Percentiles rank a stretch among this genome's conserved stretches.
Evolutionary conservation across 2,888 invertebrate genomes (phyloP).

Genomic region (Folsomia manolachei): DNA sequence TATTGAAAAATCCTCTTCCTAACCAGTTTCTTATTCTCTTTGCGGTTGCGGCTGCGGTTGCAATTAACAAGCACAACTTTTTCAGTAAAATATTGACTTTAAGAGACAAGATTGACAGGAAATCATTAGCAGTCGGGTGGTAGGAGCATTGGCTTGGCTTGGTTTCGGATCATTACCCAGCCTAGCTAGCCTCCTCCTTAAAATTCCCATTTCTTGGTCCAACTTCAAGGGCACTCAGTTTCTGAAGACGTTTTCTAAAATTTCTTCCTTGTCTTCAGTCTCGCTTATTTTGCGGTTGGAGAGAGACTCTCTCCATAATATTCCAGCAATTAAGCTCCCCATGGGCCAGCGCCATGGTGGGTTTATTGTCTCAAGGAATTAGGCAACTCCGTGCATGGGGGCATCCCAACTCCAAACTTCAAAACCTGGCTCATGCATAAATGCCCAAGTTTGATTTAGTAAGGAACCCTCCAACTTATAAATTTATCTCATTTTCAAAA

Average conservation of each 20-base stretch:
- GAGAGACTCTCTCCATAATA: not conserved
- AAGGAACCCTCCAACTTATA: not conserved
- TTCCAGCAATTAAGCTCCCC: not conserved
- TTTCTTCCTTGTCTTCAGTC: not conserved
- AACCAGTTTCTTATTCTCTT: no score
- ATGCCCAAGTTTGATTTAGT: constrained; percentile 26
- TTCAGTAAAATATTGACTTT: constrained; percentile 26
- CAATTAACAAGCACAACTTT: not conserved
- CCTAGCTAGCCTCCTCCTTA: not conserved
- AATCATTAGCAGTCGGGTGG: constrained; percentile 26
- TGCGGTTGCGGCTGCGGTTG: no score
- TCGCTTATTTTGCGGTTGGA: not conserved
- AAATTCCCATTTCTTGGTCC: not conserved
- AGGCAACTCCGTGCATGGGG: constrained; percentile 34
- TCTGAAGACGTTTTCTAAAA: not conserved
- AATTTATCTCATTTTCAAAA: constrained; percentile 7
- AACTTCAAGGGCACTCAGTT: not conserved
- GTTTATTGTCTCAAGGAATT: constrained; percentile 42
- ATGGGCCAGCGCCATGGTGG: constrained; percentile 21
- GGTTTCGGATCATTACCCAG: constrained; percentile 8
- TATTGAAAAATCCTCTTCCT: no score
- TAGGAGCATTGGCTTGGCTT: no score
- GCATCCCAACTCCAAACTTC: no score
- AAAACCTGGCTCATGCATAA: constrained; percentile 38
- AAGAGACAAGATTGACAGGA: constrained; percentile 31